Percentiles rank a stretch among this genome's conserved stretches.
These are phyloP conservation scores for Neoniphon sammara DNA, from an alignment of 2,797 vertebrate species.

Conservation along the genomic window DNA sequence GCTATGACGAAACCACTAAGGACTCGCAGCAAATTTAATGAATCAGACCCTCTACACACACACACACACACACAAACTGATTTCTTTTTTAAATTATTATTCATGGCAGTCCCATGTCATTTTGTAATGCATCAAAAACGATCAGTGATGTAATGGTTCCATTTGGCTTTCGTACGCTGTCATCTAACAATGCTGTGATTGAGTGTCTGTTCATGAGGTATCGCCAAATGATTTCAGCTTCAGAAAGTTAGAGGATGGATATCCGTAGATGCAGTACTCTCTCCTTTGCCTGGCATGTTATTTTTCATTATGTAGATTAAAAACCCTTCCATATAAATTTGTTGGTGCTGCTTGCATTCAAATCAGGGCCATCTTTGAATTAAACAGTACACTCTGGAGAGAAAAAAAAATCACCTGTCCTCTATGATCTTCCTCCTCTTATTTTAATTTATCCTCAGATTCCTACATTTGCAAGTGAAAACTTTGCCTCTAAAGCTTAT, in stretches of 20 bases:
- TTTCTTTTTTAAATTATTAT: too few species aligned
- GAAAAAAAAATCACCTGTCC: conserved; percentile 23
- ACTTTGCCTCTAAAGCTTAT: conserved; percentile 28
- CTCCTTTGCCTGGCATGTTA: conserved; percentile 11
- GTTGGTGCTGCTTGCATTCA: conserved; percentile 32
- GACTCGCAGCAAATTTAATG: too few species aligned
- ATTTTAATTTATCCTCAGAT: conserved; percentile 27
- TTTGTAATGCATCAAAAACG: too few species aligned
- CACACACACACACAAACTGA: too few species aligned
- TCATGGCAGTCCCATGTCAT: too few species aligned
- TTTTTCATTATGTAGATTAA: conserved; percentile 39
- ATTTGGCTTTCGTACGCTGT: too few species aligned
- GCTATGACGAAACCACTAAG: too few species aligned
- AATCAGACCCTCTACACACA: too few species aligned
- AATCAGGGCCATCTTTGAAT: conserved; percentile 38
- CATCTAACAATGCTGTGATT: conserved; percentile 3
- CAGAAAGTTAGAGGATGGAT: conserved; percentile 6
- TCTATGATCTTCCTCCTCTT: conserved; percentile 3
- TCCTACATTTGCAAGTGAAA: conserved; percentile 31
- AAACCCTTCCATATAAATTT: conserved; percentile 26
- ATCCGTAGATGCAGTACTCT: conserved; percentile 8
- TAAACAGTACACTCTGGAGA: conserved; percentile 5
- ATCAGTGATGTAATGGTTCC: too few species aligned
- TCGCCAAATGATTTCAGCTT: conserved; percentile 9
- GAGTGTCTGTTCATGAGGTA: neutral